Evolutionary conservation across 1,140 invertebrate species (phyloP), one percentile per base, ranked within the genome.

Genomic region (Bombus sylvicola): DNA sequence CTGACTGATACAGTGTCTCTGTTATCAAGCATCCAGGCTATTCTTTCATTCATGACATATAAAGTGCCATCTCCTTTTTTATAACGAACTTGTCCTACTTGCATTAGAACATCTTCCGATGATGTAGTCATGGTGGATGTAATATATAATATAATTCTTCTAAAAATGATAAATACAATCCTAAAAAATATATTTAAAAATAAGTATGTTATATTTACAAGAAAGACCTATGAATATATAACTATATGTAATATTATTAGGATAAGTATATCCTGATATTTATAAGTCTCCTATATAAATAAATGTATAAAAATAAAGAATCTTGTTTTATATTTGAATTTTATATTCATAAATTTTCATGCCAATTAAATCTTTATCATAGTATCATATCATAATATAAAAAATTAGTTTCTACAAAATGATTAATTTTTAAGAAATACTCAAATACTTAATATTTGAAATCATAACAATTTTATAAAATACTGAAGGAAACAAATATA

Each of bases 51-150:
- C 98, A 99, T 99, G 59, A 99, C 96, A 95, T 99, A 99, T 41
- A 99, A 95, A 12, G 97, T 98, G 13, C 99, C 99, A 96, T 99
- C 98, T 85, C 98, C 98, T 95, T 99, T 99, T 95, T 99, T 99
- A 93, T 98, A 98, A 83, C 98, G 97, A 39, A 99, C 99, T 95
- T 99, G 97, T 82, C 97, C 97, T 85, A 99, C 97, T 96, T 99
- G 98, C 87, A 99, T 96, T 85, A 99, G 95, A 64, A 99, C 98
- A 95, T 99, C 98, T 96, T 99, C 99, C 28, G 97, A 98, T 59
- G 97, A 97, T 72, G 97, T 97, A 89, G 97, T 97, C 97, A 97
- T 98, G 92, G 92, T 92, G 93, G 92, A 92, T 93, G 75, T 82
- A 73, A 79, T 87, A 75, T 91, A 74, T 90, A 69, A 89, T 90